Evolutionary conservation across 2,888 invertebrate species (phyloP), one percentile per base, ranked within the genome.

Genomic region (Thereva nobilitata): DNA sequence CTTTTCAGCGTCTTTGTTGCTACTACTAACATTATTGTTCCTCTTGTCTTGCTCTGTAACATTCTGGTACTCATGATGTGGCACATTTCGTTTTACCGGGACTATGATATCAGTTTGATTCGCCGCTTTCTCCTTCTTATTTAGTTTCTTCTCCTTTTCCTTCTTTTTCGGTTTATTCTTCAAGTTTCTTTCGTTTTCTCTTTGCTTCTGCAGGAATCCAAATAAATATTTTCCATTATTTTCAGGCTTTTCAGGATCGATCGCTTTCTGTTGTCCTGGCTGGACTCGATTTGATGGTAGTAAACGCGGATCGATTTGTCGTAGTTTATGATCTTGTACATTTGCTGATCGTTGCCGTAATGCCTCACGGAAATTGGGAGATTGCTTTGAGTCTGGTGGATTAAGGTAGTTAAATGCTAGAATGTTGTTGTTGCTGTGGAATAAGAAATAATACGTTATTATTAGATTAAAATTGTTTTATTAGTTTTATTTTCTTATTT

Each of bases 51-150:
- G 66, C 10, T 72, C 73, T 10, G 61, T 37, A 8, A 71, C 47
- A 56, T 73, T 73, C 53, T 73, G 72, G 59, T 72, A 72, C 38
- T 71, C 71, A 42, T 71, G 71, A 42, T 70, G 55, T 45, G 63
- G 55, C 41, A 67, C 67, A 10, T 55, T 61, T 4, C 72, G 64
- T 65, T 72, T 71, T 5, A 71, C 50, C n/a, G 73, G 72, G 9
- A 70, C 65, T 49, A 69, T 68, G 3, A 67, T 59, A 52, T 69
- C 57, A 4, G 12, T 68, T 7, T 64, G 61, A 44, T 61, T 61
- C 8, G 65, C 55, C 9, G 42, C 37, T 52, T 67, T 66, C 9
- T 70, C 65, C 42, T 68, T 67, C 38, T 52, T 50, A 45, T 61
- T 63, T 1, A 41, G 35, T 53, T 66, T 66, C 34, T 67, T 69